Base-by-base conservation (phyloP, 2,888 invertebrate genomes). In the Nomada flava region DNA sequence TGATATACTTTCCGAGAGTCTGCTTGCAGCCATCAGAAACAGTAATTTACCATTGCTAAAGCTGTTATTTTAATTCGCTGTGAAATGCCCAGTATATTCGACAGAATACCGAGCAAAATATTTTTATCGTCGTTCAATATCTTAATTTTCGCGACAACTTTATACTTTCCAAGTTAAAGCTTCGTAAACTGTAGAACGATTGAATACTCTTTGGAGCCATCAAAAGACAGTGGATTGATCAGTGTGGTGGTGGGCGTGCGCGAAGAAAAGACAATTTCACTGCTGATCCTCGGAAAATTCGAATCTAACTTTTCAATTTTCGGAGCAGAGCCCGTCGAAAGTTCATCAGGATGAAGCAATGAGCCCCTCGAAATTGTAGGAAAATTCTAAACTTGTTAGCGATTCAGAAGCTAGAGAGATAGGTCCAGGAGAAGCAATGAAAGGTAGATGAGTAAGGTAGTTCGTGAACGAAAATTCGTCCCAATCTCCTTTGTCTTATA, bases 241-340 rank as follows among this genome's bases (percentile, higher is more conserved):
- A 5, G 13, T 0, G 64, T n/a, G 18, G 2, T 57, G 29, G 57
- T 11, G 60, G 36, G 57, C 15, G 26, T 9, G 23, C 10, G 20
- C 13, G 67, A 52, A 52, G 71, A 53, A 60, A 68, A 57, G 50
- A 29, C 60, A 44, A 65, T 23, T 50, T 59, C 36, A 42, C 47
- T 29, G 20, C 18, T 15, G 68, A 53, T 64, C 44, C 53, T 59
- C 53, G 52, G 52, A 70, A 68, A 74, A 70, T 75, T 79, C 64
- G 47, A 36, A 65, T 52, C 10, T 52, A 69, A 53, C 69, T 64
- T 75, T 75, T 20, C 72, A 64, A 81, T 81, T 73, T 73, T n/a
- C 52, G n/a, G 20, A 10, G 18, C 59, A 23, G 11, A 3, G 15
- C 36, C 50, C 18, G 20, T 29, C 52, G 36, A 52, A 68, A 68